Evolutionary conservation across 1,140 invertebrate species (phyloP).

Genomic region (Saccostrea cuccullata): DNA sequence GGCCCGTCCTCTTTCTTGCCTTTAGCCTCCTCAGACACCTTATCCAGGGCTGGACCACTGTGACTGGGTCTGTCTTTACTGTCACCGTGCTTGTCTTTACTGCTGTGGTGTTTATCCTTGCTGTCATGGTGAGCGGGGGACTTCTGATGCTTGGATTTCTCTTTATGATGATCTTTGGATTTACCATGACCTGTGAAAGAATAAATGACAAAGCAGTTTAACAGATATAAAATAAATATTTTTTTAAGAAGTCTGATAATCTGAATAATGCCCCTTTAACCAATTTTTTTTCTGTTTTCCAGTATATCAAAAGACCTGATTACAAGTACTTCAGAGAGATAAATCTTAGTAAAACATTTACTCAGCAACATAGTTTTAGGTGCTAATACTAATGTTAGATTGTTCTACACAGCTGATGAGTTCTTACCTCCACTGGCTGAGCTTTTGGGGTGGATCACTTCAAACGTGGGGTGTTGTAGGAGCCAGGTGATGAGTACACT

Average conservation of each 20-base stretch:
- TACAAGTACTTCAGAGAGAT: not conserved
- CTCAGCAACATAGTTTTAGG: not conserved
- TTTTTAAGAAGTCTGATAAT: not conserved
- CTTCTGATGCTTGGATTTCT: not conserved
- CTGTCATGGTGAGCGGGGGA: conserved; percentile 1
- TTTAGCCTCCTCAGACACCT: conserved; percentile 10
- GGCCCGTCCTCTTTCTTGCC: conserved; percentile 68
- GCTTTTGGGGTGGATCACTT: conserved; percentile 85
- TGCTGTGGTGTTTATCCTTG: not conserved
- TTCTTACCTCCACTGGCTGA: not conserved
- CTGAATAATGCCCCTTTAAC: not conserved
- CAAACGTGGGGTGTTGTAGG: conserved; percentile 90
- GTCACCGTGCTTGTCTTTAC: not conserved
- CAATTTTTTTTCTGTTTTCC: not conserved
- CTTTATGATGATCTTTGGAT: conserved; percentile 30
- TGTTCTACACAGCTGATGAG: not conserved
- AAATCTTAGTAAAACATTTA: not conserved
- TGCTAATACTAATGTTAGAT: not conserved
- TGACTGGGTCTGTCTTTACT: not conserved
- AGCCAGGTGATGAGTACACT: conserved; percentile 90
- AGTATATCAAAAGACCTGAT: too few species aligned
- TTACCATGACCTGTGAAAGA: conserved; percentile 33
- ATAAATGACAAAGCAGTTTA: too few species aligned
- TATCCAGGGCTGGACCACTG: not conserved
- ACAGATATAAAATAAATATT: too few species aligned